Conservation (phyloP, 2,113 vertebrate species). For the Lichenostomus cassidix region DNA sequence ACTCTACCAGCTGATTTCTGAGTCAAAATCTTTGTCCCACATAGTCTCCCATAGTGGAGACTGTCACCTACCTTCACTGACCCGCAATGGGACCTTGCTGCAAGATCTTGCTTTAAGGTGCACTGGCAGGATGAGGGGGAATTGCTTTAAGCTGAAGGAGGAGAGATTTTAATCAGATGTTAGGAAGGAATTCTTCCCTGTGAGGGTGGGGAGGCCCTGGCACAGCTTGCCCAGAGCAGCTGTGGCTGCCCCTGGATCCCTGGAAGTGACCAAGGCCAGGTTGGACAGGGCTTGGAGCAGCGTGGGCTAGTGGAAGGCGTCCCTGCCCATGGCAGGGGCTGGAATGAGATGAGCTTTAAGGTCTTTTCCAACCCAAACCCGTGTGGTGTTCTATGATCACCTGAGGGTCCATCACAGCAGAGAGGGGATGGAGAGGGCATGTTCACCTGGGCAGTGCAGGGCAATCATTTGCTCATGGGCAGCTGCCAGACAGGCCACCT, state of each 20-base stretch:
- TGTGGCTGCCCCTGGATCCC: neutral
- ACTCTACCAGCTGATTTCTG: neutral
- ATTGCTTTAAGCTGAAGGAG: neutral
- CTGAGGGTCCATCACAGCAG: neutral
- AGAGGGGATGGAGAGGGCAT: neutral
- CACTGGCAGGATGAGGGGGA: neutral
- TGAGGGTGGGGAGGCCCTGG: neutral
- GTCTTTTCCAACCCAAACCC: neutral
- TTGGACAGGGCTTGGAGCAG: fast-evolving
- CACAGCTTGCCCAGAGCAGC: neutral
- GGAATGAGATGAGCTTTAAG: fast-evolving
- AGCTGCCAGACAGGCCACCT: neutral
- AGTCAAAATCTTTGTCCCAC: neutral
- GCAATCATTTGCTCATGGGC: neutral
- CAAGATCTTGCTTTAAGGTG: neutral
- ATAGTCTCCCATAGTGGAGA: neutral
- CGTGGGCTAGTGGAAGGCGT: fast-evolving
- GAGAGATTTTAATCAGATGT: neutral
- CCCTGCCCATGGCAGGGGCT: neutral
- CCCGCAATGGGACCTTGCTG: neutral
- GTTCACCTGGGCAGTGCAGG: neutral
- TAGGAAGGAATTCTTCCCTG: neutral
- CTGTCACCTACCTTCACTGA: neutral
- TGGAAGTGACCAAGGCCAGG: neutral
- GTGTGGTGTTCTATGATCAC: neutral